phyloP scores from a whole-genome alignment of 2,888 invertebrate genomes.

The Eurytoma californica region DNA sequence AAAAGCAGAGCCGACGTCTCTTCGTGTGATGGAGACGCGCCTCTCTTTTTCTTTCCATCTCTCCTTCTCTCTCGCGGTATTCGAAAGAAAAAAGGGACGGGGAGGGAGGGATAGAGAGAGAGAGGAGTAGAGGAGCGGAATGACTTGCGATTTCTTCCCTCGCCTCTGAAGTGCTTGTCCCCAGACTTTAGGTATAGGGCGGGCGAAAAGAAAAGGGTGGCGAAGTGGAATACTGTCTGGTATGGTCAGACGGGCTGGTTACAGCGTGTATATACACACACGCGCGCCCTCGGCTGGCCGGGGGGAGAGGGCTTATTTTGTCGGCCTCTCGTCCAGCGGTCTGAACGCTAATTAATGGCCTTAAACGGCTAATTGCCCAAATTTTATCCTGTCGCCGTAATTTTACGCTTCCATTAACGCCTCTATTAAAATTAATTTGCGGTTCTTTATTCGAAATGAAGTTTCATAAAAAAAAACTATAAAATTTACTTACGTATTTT shows the following conservation, averaged over 20 bases:
- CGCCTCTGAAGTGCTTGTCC: constrained; percentile 35
- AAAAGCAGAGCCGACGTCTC: constrained; percentile 17
- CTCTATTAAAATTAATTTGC: not conserved
- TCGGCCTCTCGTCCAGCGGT: constrained; percentile 5
- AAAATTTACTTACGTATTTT: no score
- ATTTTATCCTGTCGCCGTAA: constrained; percentile 10
- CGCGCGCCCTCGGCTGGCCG: constrained; percentile 9
- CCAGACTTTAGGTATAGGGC: constrained; percentile 36
- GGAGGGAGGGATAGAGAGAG: no score
- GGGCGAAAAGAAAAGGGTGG: constrained; percentile 48
- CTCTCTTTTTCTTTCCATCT: no score
- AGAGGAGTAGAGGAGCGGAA: constrained; percentile 18
- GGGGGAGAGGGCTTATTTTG: constrained; percentile 42
- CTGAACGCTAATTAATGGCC: constrained; percentile 47
- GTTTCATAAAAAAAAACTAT: no score
- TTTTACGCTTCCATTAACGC: constrained; percentile 1
- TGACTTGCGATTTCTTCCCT: constrained; percentile 43
- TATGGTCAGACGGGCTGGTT: constrained; percentile 58
- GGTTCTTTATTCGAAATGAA: no score
- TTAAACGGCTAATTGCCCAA: constrained; percentile 1
- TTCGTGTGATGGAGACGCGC: not conserved
- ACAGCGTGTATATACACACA: constrained; percentile 22
- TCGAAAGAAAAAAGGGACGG: not conserved
- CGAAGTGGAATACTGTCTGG: constrained; percentile 59
- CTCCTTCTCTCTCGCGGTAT: no score